Evolutionary conservation across 53 echinoderm and acorn worm species (phyloP).

Genomic region (Temnopleurus reevesii): DNA sequence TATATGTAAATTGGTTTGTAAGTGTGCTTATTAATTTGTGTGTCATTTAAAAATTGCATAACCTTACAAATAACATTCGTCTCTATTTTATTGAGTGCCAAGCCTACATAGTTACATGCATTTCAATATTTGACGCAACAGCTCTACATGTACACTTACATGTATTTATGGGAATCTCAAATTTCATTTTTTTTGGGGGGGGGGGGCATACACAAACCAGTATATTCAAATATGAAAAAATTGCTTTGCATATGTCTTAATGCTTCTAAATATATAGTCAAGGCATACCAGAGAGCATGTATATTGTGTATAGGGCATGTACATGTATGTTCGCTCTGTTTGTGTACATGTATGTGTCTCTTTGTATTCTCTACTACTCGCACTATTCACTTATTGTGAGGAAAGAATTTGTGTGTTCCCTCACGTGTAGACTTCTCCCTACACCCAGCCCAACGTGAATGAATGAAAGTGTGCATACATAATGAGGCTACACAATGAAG

Average conservation of each 20-base stretch:
- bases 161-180: too few relatives aligned
- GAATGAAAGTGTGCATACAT: conserved; percentile 78
- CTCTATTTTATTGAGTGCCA: too few relatives aligned
- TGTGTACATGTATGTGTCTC: conserved; percentile 33
- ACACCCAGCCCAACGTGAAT: conserved; percentile 56
- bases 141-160: too few relatives aligned
- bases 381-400: conserved; percentile 33
- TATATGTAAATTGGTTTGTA: too few relatives aligned
- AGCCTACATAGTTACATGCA: too few relatives aligned
- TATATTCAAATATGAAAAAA: too few relatives aligned
- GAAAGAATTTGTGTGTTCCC: conserved; percentile 31
- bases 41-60: too few relatives aligned
- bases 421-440: conserved; percentile 1
- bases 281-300: background rate
- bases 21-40: too few relatives aligned
- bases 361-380: background rate
- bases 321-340: conserved; percentile 25
- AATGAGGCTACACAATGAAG: conserved; percentile 87
- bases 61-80: too few relatives aligned
- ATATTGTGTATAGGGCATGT: background rate
- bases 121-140: too few relatives aligned
- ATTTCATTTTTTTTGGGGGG: too few relatives aligned
- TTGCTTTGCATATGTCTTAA: background rate
- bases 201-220: background rate
- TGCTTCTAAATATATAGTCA: background rate